A percentile compares a stretch with the other conserved stretches of the same genome.
Evolutionary conservation across 1,140 invertebrate species (phyloP).

Genomic region (Cotesia vestalis): DNA sequence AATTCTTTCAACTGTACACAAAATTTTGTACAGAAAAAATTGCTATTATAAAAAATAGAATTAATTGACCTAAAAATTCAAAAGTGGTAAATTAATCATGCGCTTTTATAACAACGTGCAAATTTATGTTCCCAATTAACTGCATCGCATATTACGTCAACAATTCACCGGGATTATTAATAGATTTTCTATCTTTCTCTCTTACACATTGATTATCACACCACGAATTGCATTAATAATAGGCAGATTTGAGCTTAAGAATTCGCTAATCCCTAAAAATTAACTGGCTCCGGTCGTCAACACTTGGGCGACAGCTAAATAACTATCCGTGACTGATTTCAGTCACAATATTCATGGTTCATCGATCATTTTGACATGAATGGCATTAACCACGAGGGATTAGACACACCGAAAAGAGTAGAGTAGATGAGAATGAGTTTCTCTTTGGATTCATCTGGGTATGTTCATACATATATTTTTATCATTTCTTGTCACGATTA

Average conservation of each 20-base stretch:
- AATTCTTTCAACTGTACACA: too few relatives aligned
- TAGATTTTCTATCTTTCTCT: neutral
- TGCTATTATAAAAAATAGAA: too few relatives aligned
- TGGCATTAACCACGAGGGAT: slow-evolving; percentile 32
- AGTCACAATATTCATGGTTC: slow-evolving; percentile 40
- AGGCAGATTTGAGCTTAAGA: slow-evolving; percentile 6
- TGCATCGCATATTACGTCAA: neutral
- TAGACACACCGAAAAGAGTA: slow-evolving; percentile 31
- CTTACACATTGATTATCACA: neutral
- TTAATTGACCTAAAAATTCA: too few relatives aligned
- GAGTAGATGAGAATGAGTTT: neutral
- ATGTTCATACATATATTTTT: neutral
- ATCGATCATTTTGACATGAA: slow-evolving; percentile 38
- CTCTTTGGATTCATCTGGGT: slow-evolving; percentile 3
- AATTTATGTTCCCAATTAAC: too few relatives aligned
- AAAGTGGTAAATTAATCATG: too few relatives aligned
- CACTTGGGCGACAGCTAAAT: slow-evolving; percentile 36
- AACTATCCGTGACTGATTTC: slow-evolving; percentile 25
- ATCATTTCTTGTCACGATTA: slow-evolving; percentile 13
- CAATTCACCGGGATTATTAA: too few relatives aligned
- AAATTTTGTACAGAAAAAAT: too few relatives aligned
- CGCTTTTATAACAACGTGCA: too few relatives aligned
- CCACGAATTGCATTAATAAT: slow-evolving; percentile 10
- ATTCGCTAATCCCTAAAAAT: neutral
- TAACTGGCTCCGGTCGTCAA: slow-evolving; percentile 29